These are phyloP conservation scores for Conchocele bisecta DNA, from an alignment of 2,888 invertebrate species.

Conservation along the genomic window DNA sequence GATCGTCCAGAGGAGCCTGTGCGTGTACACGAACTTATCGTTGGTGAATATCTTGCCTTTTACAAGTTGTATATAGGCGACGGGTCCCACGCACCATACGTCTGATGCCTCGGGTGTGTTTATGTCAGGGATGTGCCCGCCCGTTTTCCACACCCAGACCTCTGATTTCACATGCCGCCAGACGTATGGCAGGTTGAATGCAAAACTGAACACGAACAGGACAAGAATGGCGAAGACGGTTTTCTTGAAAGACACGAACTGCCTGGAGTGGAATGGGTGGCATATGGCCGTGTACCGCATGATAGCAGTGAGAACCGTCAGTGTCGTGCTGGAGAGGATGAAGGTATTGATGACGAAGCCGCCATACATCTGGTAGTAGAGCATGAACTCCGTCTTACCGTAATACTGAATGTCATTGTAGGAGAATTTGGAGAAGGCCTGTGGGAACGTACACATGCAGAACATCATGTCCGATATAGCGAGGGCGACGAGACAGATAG, in stretches of 20 bases:
- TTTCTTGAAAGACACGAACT: conserved; percentile 85
- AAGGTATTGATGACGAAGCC: conserved; percentile 71
- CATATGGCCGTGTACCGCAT: conserved; percentile 90
- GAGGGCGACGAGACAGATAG: conserved; percentile 89
- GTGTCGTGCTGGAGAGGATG: conserved; percentile 88
- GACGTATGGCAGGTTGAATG: conserved; percentile 86
- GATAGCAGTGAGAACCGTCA: conserved; percentile 88
- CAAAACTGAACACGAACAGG: conserved; percentile 87
- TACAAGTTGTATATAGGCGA: conserved; percentile 22
- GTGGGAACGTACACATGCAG: conserved; percentile 85
- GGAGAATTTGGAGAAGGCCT: conserved; percentile 54
- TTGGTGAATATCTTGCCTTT: conserved; percentile 47
- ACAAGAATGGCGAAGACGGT: conserved; percentile 86
- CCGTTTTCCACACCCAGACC: neutral
- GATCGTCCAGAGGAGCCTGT: conserved; percentile 68
- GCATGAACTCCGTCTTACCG: conserved; percentile 83
- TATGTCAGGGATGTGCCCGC: too few relatives aligned
- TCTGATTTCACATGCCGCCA: conserved; percentile 58
- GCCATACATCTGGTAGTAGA: conserved; percentile 70
- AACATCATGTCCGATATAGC: conserved; percentile 89
- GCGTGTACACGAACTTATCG: conserved; percentile 59
- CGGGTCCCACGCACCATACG: conserved; percentile 1
- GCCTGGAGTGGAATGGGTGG: conserved; percentile 88
- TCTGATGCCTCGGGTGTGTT: too few relatives aligned
- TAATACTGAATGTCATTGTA: conserved; percentile 84